Base-by-base conservation (phyloP, 2,113 vertebrate species). In the Fregata magnificens region DNA sequence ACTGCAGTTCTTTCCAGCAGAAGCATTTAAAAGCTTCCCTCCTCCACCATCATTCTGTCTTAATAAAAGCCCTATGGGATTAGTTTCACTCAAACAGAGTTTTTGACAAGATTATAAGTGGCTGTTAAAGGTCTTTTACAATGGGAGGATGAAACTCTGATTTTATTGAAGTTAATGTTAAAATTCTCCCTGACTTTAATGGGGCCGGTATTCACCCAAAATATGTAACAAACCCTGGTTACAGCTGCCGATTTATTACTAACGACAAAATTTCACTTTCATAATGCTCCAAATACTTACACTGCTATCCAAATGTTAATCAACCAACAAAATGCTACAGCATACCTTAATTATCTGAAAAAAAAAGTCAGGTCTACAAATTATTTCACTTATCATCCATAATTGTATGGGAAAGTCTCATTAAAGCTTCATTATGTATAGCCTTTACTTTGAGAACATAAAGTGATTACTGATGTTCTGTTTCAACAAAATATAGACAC, bases 31-130 rank as follows among this genome's bases (percentile, higher is more conserved):
- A 77, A 93, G 47, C 52, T 86, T 91, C 67, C 81, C 65, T 96
- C 77, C 80, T 95, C 73, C 50, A 82, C 49, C 59, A 80, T 88
- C 44, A 42, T 50, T 89, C 40, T 82, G 40, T 65, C 73, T 80
- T 82, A 77, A 91, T 82, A 87, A 95, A 96, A 95, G 45, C 44
- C 34, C 84, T 72, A 16, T n/a, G 88, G 77, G 93, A 93, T 93
- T 72, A 87, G 56, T 89, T 96, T 87, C 70, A 82, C 58, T 95
- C 72, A 92, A 82, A 93, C 22, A 83, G 70, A 61, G 77, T 63
- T 47, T 89, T 45, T 91, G 78, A 94, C 83, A 91, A 89, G 70
- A 95, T 79, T 79, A 6, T 58, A 95, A 69, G 28, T 16, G 10
- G 58, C 40, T 89, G 66, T 82, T 94, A 80, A 87, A 84, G 56